phyloP scores from a whole-genome alignment of 2,797 vertebrate genomes.

The Catamblyrhynchus diadema region DNA sequence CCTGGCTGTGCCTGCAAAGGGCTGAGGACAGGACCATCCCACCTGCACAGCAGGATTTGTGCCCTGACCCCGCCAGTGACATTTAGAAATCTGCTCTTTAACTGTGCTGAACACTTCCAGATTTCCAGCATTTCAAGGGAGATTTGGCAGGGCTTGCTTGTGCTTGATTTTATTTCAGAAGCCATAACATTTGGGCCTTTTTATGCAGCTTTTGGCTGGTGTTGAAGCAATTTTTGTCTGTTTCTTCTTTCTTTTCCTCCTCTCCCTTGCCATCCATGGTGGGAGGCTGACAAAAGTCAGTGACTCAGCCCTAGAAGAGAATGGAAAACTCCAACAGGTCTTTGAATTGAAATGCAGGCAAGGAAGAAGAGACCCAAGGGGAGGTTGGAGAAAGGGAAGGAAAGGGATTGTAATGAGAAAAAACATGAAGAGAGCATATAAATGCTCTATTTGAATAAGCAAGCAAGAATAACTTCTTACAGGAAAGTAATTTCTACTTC shows the following conservation, averaged over 20 bases:
- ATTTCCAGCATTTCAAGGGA: conserved; percentile 58
- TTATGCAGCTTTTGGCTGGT: conserved; percentile 55
- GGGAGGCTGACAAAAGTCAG: conserved; percentile 58
- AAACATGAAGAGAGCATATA: not conserved
- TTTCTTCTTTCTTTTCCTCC: conserved; percentile 56
- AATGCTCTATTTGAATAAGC: not conserved
- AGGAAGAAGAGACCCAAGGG: conserved; percentile 40
- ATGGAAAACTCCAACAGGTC: conserved; percentile 60
- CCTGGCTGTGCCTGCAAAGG: not conserved
- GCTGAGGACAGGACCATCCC: rapidly evolving
- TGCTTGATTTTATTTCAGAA: conserved; percentile 54
- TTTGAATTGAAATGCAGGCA: conserved; percentile 36
- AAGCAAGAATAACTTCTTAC: not conserved
- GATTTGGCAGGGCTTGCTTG: conserved; percentile 34
- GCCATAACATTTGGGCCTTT: conserved; percentile 63
- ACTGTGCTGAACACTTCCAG: conserved; percentile 30
- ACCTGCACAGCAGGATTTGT: not conserved
- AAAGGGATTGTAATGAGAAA: not conserved
- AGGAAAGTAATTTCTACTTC: not conserved
- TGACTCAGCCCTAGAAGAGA: conserved; percentile 54
- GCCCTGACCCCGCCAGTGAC: not conserved
- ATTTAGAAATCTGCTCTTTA: not conserved
- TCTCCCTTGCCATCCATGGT: conserved; percentile 48
- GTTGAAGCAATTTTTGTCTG: conserved; percentile 61
- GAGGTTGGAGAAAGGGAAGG: not conserved